Base-by-base conservation (phyloP, 2,888 invertebrate species). In the Netelia virgata region DNA sequence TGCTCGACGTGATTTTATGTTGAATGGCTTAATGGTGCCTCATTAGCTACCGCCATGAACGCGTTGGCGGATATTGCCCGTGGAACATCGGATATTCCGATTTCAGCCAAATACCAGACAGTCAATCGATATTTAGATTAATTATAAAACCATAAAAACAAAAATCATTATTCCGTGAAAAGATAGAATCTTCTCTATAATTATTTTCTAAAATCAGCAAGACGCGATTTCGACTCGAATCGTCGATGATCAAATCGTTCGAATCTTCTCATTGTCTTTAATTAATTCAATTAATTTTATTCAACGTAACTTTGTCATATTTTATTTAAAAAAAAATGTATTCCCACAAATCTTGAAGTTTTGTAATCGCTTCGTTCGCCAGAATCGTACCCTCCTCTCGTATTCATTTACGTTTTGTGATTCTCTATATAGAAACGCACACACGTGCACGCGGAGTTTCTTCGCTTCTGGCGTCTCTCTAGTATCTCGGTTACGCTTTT, bases 51-150 rank as follows among this genome's bases (percentile, higher is more conserved):
- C 68, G 23, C 23, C 23, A 36, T 68, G 41, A 59, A 77, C 77
- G 77, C 77, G 28, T 69, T 66, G 68, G 47, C 68, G 41, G 68
- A 68, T 77, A 77, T 77, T 77, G 41, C 66, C 36, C 28, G 36
- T n/a, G n/a, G 28, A 14, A 36, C 41, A 64, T 57, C 66, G 43
- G n/a, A 36, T 28, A 80, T 72, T 55, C 59, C 20, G 43, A 61
- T 73, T 63, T 3, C 5, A 68, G 47, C 64, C 18, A 68, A 68
- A 68, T 50, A 68, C 20, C 47, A 50, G 47, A 50, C 50, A 8
- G 50, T 23, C 23, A 23, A 47, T 16, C 8, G 23, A 47, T 47
- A 47, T 47, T 36, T 14, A 3, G 47, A 14, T 47, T 47, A 47
- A 11, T 47, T 11, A 47, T 14, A 47, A 1, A 47, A 47, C 6